Conservation (phyloP, 2,113 vertebrate species). For the Hiodon alosoides region DNA sequence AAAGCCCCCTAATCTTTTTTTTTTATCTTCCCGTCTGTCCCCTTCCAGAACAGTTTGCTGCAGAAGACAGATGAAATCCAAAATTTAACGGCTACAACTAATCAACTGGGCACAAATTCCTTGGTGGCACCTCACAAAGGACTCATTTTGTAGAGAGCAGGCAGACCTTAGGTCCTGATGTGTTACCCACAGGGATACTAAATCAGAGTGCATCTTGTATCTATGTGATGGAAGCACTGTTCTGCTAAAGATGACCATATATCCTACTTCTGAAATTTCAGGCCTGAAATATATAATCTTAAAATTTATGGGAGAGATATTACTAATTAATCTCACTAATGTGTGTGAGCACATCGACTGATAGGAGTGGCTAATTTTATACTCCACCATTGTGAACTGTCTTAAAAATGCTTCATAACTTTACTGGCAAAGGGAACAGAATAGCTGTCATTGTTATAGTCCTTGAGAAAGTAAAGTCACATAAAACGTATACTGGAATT, state of each 20-base stretch:
- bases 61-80: slow-evolving; percentile 12
- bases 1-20: slow-evolving; percentile 1
- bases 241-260: background rate
- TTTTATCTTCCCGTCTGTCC: background rate
- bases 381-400: too few species aligned
- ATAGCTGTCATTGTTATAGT: too few species aligned
- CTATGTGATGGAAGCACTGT: background rate
- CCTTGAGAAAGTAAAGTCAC: too few species aligned
- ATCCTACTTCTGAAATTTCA: background rate
- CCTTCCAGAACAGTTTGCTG: background rate
- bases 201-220: too few species aligned
- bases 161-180: background rate
- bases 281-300: background rate
- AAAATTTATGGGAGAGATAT: too few species aligned
- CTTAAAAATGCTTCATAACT: too few species aligned
- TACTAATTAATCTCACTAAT: too few species aligned
- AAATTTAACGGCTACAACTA: background rate
- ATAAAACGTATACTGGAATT: too few species aligned
- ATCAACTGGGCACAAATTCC: background rate
- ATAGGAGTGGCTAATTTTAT: too few species aligned
- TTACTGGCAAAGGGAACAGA: too few species aligned
- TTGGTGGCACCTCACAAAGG: background rate
- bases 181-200: background rate
- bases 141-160: too few species aligned
- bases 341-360: too few species aligned